Percentiles rank a stretch among this genome's conserved stretches.
These are phyloP conservation scores for Holacanthella duospinosa DNA, from an alignment of 2,888 invertebrate genomes.

Conservation along the genomic window DNA sequence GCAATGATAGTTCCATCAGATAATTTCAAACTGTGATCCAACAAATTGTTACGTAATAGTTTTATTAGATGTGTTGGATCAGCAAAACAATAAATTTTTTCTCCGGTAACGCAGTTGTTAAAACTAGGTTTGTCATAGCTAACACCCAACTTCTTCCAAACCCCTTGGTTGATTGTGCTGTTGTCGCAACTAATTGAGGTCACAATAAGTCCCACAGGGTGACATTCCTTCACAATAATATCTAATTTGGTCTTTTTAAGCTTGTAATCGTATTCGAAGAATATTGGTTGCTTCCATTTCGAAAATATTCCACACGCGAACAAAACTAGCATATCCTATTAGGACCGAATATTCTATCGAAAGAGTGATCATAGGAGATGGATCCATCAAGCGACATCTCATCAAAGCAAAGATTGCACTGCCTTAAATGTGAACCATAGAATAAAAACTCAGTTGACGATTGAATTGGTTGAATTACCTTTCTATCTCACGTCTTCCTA, in stretches of 20 bases:
- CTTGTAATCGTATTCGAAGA: neutral
- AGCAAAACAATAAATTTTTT: neutral
- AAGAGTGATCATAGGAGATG: neutral
- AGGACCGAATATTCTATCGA: slow-evolving; percentile 2
- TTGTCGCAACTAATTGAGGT: neutral
- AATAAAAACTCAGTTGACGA: neutral
- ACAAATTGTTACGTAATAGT: neutral
- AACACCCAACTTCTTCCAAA: neutral
- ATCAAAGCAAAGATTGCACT: neutral
- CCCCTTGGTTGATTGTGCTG: neutral
- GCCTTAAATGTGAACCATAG: neutral
- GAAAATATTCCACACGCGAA: neutral
- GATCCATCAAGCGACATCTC: neutral
- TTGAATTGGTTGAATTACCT: neutral
- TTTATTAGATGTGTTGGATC: neutral
- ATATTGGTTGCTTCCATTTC: slow-evolving; percentile 1
- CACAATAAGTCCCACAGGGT: neutral
- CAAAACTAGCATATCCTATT: neutral
- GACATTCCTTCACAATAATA: neutral
- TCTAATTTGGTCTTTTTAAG: neutral
- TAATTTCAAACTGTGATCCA: neutral
- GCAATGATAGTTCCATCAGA: neutral
- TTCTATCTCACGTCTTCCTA: no score
- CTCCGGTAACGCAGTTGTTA: neutral
- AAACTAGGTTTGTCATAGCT: neutral